Percentiles rank a stretch among this genome's conserved stretches.
Conservation (phyloP, 2,888 invertebrate species). For the Auanema freiburgensis region DNA sequence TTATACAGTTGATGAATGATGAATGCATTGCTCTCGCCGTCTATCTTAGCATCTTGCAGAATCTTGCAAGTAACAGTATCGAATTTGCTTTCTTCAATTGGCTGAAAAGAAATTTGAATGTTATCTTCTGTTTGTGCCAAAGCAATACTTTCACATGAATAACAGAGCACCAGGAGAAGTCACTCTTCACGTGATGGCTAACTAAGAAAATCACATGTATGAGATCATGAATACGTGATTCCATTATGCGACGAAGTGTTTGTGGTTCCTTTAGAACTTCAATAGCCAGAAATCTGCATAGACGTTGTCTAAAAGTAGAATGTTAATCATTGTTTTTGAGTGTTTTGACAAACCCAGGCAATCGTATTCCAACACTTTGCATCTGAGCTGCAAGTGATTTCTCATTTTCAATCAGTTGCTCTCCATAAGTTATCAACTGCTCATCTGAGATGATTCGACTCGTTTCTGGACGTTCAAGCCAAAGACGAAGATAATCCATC, state of each 20-base stretch:
- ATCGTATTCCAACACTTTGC: constrained; percentile 49
- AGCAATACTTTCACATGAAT: constrained; percentile 28
- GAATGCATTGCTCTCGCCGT: background rate
- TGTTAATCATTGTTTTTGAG: background rate
- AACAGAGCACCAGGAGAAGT: constrained; percentile 42
- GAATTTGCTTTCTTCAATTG: background rate
- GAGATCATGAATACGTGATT: constrained; percentile 45
- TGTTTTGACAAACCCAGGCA: constrained; percentile 41
- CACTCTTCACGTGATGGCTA: constrained; percentile 33
- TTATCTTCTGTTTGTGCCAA: no score
- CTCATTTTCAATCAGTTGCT: constrained; percentile 52
- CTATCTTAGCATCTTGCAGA: constrained; percentile 5
- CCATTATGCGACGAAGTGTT: constrained; percentile 34
- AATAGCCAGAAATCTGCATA: constrained; percentile 47
- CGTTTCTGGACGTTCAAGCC: constrained; percentile 45
- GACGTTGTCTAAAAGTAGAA: constrained; percentile 36
- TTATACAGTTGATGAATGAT: no score
- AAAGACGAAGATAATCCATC: constrained; percentile 46
- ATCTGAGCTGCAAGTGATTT: constrained; percentile 50
- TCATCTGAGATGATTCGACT: constrained; percentile 3
- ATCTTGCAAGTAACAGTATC: constrained; percentile 1
- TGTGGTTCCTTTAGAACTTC: constrained; percentile 50
- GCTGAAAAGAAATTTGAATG: background rate
- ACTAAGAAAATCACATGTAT: constrained; percentile 44
- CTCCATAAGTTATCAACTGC: constrained; percentile 46